Evolutionary conservation across 2,888 invertebrate genomes (phyloP).

Genomic region (Lepidocyrtinus sp.): DNA sequence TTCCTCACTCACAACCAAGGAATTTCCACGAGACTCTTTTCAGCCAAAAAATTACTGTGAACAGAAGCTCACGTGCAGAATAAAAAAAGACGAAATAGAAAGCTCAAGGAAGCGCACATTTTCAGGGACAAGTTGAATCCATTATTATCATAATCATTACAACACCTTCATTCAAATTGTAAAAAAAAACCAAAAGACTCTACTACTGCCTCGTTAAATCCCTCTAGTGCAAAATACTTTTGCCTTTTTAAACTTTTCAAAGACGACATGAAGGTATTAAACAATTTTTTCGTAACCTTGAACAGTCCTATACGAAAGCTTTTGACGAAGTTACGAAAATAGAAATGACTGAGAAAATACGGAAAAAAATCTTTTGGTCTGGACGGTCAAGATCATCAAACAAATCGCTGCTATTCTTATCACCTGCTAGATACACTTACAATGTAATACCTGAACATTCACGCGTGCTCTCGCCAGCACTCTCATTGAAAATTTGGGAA

Average conservation of each 20-base stretch:
- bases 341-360: constrained; percentile 51
- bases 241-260: neutral
- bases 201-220: neutral
- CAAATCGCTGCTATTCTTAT: constrained; percentile 19
- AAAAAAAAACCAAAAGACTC: neutral
- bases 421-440: constrained; percentile 15
- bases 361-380: constrained; percentile 38
- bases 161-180: constrained; percentile 26
- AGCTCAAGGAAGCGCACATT: constrained; percentile 55
- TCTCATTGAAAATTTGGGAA: neutral
- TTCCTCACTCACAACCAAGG: constrained; percentile 17
- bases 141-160: constrained; percentile 22
- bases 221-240: neutral
- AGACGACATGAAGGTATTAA: constrained; percentile 46
- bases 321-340: constrained; percentile 42
- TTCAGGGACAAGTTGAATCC: constrained; percentile 51
- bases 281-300: constrained; percentile 47
- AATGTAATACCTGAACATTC: neutral
- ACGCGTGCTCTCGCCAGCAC: neutral
- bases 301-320: constrained; percentile 8
- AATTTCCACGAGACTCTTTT: constrained; percentile 35
- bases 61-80: constrained; percentile 10
- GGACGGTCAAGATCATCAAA: constrained; percentile 44
- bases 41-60: constrained; percentile 1
- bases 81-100: constrained; percentile 18